phyloP scores from a whole-genome alignment of 2,888 invertebrate species.

The Creontiades dilutus region DNA sequence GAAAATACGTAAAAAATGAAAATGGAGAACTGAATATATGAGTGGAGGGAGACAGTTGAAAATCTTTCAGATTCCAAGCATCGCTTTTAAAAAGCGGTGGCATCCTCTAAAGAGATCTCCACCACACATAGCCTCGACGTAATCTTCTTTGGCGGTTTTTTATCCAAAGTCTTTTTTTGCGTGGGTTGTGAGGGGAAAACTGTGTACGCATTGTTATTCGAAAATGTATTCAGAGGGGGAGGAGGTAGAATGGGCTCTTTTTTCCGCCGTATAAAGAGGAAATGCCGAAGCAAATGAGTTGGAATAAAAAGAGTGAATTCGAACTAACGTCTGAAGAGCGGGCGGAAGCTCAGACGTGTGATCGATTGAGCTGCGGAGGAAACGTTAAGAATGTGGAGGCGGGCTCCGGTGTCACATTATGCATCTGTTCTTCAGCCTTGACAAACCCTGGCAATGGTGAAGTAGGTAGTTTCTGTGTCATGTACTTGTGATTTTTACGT shows the following conservation, averaged over 20 bases:
- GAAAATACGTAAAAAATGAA: background rate
- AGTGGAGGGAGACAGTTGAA: background rate
- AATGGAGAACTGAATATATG: slow-evolving; percentile 15
- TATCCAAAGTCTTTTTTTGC: background rate
- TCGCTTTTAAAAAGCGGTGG: slow-evolving; percentile 15
- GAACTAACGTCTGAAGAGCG: background rate
- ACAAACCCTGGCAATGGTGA: background rate
- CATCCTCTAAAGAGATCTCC: slow-evolving; percentile 7
- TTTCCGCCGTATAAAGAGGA: slow-evolving; percentile 3
- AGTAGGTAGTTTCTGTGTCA: no score
- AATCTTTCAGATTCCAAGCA: slow-evolving; percentile 30
- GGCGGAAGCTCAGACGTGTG: slow-evolving; percentile 3
- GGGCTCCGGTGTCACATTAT: slow-evolving; percentile 19
- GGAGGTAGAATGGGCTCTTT: background rate
- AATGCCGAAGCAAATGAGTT: slow-evolving; percentile 39
- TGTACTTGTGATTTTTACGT: no score
- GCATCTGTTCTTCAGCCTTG: slow-evolving; percentile 14
- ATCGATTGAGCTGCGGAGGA: slow-evolving; percentile 38
- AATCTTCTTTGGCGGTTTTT: slow-evolving; percentile 12
- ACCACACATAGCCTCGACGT: slow-evolving; percentile 28
- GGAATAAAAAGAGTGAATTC: slow-evolving; percentile 36
- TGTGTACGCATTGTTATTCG: slow-evolving; percentile 22
- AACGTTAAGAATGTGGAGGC: slow-evolving; percentile 32
- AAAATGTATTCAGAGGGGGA: slow-evolving; percentile 38
- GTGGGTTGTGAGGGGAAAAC: background rate